Evolutionary conservation across 2,797 vertebrate genomes (phyloP), one percentile per base, ranked within the genome.

Genomic region (Dicrostonyx torquatus): DNA sequence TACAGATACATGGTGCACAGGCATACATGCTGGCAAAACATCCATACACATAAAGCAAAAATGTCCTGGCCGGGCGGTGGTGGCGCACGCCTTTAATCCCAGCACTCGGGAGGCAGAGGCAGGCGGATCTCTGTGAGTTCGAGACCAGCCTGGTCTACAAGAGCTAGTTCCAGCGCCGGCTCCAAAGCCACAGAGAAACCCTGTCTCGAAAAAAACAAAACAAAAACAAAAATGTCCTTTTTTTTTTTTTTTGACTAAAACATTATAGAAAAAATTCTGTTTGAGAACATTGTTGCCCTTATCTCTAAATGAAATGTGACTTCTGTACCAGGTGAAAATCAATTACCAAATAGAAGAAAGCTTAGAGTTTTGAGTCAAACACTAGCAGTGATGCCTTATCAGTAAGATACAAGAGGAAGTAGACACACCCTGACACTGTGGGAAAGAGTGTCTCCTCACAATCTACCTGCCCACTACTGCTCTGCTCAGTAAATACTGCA

Each of bases 271-370:
- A 37, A 11, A 10, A 22, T 79, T 89, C 37, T 94, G 31, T 86
- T 90, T 89, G 17, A 92, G 72, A 95, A 91, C 22, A 53, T 88
- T 90, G 84, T 91, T 89, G 68, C 22, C 34, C 90, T 92, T 13
- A 80, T 79, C 53, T 29, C n/a, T 87, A 91, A 89, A 84, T 87
- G 77, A 87, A 86, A 90, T 89, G 62, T 93, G 20, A 86, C 87
- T 77, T 70, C 60, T 90, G 73, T 93, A 40, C 73, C 80, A 88
- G 37, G 45, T 29, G 31, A 64, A 11, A 90, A 83, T 43, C 20
- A 80, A 37, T 92, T 93, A 76, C 55, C 72, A 96, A 64, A 10
- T 62, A 91, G 68, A 70, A 91, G 68, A 70, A 97, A 89, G 58
- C 78, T 66, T 0, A 89, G 40, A 66, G 68, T n/a, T 91, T 75